These are phyloP conservation scores for Anolis carolinensis DNA, from an alignment of 2,113 vertebrate species.

Conservation along the genomic window DNA sequence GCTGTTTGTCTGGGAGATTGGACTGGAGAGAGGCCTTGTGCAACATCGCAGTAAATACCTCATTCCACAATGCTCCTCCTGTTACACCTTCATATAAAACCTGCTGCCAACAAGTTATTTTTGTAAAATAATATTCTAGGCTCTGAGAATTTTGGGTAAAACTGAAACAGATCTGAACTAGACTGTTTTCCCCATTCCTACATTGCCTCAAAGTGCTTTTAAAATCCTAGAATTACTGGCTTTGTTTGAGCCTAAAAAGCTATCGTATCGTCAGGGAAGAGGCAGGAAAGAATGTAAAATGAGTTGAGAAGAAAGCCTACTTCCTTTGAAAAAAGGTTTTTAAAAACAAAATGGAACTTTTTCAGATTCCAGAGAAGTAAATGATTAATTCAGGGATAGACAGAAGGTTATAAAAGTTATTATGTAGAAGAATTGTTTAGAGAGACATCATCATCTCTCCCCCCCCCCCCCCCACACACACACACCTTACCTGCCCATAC, in stretches of 20 bases:
- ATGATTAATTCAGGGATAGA: no score
- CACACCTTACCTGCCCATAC: no score
- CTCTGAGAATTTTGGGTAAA: neutral
- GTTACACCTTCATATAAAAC: no score
- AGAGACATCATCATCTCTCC: neutral
- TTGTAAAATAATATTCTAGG: no score
- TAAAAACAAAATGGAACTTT: neutral
- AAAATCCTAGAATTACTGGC: neutral
- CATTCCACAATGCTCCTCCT: no score
- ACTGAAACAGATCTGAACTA: neutral
- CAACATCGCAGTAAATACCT: no score
- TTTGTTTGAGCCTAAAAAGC: neutral
- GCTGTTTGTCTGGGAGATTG: no score
- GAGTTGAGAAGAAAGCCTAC: neutral
- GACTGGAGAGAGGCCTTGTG: no score
- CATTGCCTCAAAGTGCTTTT: neutral
- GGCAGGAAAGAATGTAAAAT: neutral
- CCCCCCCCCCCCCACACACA: no score
- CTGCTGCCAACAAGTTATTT: no score
- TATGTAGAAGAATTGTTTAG: neutral
- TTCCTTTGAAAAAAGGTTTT: neutral
- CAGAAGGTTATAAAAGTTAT: neutral
- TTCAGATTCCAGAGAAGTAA: neutral
- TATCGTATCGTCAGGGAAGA: neutral
- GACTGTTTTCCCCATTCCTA: neutral